Base-by-base conservation (phyloP, 2,113 vertebrate genomes). In the Periophthalmus modestus region DNA sequence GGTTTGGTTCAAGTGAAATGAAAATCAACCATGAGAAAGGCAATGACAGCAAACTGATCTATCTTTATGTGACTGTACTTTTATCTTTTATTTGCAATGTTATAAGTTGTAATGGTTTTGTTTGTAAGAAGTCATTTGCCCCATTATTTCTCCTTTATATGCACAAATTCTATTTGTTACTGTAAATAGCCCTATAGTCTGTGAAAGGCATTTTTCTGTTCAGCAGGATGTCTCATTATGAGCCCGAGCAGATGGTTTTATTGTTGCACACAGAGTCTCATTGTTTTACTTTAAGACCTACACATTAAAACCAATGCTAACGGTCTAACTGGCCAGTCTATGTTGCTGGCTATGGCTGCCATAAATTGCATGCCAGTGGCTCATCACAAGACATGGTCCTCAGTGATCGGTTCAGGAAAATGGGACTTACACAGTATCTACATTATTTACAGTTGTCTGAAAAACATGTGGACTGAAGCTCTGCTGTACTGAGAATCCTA, bases 201-300 rank as follows among this genome's bases (percentile, higher is more conserved):
- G 16, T 52, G 54, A 71, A 54, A 66, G 68, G 55, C 58, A 71
- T 73, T 74, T 13, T 43, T 74, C 58, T 63, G 36, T 72, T 82
- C 77, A 47, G 39, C 73, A 75, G 76, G 14, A 69, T 66, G 47
- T 72, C 33, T 82, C 58, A 71, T 80, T 79, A 79, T 78, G 55
- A 81, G 23, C 69, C 63, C 0, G 2, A 23, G 85, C 54, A 87
- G 61, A 86, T 72, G 71, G 70, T 75, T 82, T 83, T 74, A 69
- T 75, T 69, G 67, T 55, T 65, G 39, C 48, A 69, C 58, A 85
- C 63, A 84, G 69, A 19, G 34, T 36, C 6, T 83, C 68, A 73
- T 81, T 84, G 67, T 86, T 74, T 57, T 66, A 6, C n/a, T 50
- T 19, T 67, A 69, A 48, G 52, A 46, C 66, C 66, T 80, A 33